Conservation (phyloP, 2,113 vertebrate genomes). For the Oreochromis aureus region DNA sequence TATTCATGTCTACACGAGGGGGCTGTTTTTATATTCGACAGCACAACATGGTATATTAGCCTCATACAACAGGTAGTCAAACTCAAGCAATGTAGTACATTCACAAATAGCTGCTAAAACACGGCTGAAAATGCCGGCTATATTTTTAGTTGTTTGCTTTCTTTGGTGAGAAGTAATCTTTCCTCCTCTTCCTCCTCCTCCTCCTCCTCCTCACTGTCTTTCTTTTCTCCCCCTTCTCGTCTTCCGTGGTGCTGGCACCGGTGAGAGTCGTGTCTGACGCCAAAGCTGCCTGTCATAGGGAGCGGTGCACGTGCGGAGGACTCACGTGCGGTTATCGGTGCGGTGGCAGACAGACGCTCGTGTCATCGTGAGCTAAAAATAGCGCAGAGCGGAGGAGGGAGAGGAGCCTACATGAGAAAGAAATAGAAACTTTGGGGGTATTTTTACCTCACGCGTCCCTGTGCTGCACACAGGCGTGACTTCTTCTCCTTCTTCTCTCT, state of each 20-base stretch:
- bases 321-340: constrained; percentile 45
- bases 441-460: constrained; percentile 40
- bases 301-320: constrained; percentile 29
- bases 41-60: background rate
- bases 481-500: background rate
- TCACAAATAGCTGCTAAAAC: background rate
- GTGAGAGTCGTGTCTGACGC: background rate
- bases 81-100: background rate
- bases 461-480: constrained; percentile 9
- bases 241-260: background rate
- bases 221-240: background rate
- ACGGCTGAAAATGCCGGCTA: background rate
- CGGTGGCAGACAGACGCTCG: constrained; percentile 33
- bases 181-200: background rate
- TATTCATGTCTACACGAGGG: background rate
- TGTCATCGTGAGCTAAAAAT: constrained; percentile 56
- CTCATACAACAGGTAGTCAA: background rate
- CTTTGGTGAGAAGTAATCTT: background rate
- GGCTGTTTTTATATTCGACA: background rate
- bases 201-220: background rate
- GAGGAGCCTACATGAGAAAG: background rate
- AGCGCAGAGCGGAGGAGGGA: background rate
- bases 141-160: background rate
- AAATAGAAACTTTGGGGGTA: constrained; percentile 47
- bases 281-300: background rate